Base-by-base conservation (phyloP, 2,888 invertebrate species). In the Carcina quercana region DNA sequence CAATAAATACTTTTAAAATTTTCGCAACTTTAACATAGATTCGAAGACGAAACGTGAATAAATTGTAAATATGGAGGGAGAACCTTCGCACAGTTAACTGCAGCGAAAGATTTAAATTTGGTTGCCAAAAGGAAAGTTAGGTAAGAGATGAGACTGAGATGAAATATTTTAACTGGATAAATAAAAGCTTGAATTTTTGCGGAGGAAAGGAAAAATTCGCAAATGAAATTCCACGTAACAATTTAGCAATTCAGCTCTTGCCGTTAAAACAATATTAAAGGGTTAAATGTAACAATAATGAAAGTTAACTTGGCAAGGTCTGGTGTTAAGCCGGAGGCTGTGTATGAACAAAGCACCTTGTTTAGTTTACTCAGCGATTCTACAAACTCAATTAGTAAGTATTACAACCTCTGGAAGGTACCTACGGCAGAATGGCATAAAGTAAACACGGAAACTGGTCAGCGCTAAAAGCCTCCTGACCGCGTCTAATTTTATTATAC, bases 351-450 rank as follows among this genome's bases (percentile, higher is more conserved):
- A 64, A 67, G 64, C 64, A 66, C 64, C 61, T 63, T 64, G 62
- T 60, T 62, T 59, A 61, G 64, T 69, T 67, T 64, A 61, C 61
- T 57, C 58, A 60, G 61, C 66, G 64, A 67, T 62, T 72, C 50
- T 55, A 50, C 63, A 59, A 69, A 72, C 67, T 69, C 60, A 69
- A 73, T 72, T 74, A 67, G 59, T n/a, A n/a, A n/a, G n/a, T 59
- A 66, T 64, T 66, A 65, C 56, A 58, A 63, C 54, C 59, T 51
- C 57, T 54, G 53, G 62, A 65, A 67, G 60, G 57, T 50, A 62
- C 56, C 64, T 61, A 54, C 43, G 45, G 39, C 40, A 42, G 48
- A 66, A 58, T 53, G 44, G 49, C 53, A 58, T 57, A 52, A 53
- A 54, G 53, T 48, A 50, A 44, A 48, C 38, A 39, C 30, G 34